phyloP scores from a whole-genome alignment of 2,888 invertebrate genomes.

The Ormyrus nitidulus region DNA sequence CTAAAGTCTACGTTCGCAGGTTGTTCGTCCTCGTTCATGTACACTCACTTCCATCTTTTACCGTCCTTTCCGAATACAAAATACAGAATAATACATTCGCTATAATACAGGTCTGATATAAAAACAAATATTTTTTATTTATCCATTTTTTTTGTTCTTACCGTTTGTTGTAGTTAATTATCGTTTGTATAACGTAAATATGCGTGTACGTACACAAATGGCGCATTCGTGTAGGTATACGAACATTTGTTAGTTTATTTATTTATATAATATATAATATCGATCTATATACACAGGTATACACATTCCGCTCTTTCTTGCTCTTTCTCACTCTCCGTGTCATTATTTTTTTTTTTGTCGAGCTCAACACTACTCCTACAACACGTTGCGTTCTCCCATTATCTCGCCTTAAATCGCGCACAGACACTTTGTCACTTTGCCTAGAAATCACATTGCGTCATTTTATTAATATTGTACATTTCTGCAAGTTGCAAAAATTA shows the following conservation, averaged over 20 bases:
- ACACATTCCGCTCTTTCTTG: conserved; percentile 60
- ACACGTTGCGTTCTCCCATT: conserved; percentile 60
- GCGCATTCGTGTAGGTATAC: conserved; percentile 58
- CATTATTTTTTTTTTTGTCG: conserved; percentile 55
- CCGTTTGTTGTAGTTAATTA: conserved; percentile 67
- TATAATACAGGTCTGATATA: conserved; percentile 74
- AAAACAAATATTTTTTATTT: conserved; percentile 72
- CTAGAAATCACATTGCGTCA: conserved; percentile 71
- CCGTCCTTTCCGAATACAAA: conserved; percentile 67
- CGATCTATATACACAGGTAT: conserved; percentile 72
- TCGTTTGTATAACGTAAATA: conserved; percentile 61
- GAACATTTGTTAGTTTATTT: conserved; percentile 17
- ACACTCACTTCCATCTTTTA: conserved; percentile 57
- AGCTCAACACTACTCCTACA: conserved; percentile 56
- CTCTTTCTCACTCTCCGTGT: conserved; percentile 51
- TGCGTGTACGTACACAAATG: conserved; percentile 51
- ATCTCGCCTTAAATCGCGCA: conserved; percentile 49
- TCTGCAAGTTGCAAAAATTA: conserved; percentile 58
- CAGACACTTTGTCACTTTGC: conserved; percentile 58
- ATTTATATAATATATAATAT: conserved; percentile 57
- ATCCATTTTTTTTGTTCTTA: conserved; percentile 18
- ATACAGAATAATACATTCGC: conserved; percentile 74
- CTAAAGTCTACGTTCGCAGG: conserved; percentile 20
- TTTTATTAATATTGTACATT: conserved; percentile 69
- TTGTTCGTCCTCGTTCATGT: conserved; percentile 54